Conservation (phyloP, 1,140 invertebrate species). For the Macrobrachium nipponense region DNA sequence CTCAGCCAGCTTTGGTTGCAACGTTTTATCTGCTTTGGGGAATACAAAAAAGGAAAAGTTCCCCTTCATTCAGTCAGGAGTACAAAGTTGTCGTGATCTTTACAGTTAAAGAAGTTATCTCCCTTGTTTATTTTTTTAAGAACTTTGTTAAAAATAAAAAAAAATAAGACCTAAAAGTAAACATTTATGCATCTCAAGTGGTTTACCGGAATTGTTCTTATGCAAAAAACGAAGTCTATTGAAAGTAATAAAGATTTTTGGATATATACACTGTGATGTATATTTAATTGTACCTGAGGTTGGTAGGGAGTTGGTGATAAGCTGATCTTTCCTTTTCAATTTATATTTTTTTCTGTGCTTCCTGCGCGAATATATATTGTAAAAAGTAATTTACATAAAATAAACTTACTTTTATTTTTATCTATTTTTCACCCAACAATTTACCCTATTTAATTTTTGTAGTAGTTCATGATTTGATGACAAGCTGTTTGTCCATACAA, state of each 20-base stretch:
- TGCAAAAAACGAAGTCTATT: constrained; percentile 23
- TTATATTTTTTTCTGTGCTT: constrained; percentile 43
- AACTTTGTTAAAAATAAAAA: constrained; percentile 49
- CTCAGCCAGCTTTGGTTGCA: no score
- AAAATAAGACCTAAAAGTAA: constrained; percentile 8
- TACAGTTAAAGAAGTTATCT: not conserved
- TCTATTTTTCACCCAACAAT: not conserved
- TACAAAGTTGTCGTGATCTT: constrained; percentile 49
- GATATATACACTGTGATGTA: constrained; percentile 19
- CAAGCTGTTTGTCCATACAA: no score
- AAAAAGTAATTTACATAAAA: constrained; percentile 15
- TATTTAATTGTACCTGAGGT: constrained; percentile 45
- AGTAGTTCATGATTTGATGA: no score
- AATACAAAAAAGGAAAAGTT: constrained; percentile 13
- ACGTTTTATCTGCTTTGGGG: not conserved
- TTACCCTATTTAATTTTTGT: not conserved
- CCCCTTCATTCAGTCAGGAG: constrained; percentile 13
- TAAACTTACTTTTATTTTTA: not conserved
- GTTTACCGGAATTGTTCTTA: no score
- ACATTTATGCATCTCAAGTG: constrained; percentile 11
- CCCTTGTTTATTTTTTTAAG: constrained; percentile 55
- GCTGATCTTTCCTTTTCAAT: constrained; percentile 59
- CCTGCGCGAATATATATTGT: constrained; percentile 42
- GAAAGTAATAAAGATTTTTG: not conserved
- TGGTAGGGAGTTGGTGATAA: constrained; percentile 3